A percentile compares a stretch with the other conserved stretches of the same genome.
Evolutionary conservation across 2,113 vertebrate species (phyloP).

Genomic region (Tylochromis polylepis): DNA sequence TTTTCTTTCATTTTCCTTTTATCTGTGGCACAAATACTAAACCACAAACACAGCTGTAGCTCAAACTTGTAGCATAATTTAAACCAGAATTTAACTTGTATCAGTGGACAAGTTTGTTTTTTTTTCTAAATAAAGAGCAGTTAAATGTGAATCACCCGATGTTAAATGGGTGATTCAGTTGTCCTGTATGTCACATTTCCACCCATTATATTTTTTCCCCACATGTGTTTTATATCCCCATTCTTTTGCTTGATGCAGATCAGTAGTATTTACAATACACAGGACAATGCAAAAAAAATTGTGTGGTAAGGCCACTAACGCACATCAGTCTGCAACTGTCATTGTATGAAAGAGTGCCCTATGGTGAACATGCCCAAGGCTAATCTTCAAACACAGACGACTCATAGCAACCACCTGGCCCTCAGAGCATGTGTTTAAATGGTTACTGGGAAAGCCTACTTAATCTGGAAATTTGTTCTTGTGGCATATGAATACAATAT

Average conservation of each 20-base stretch:
- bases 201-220: rapidly evolving
- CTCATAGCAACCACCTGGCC: conserved; percentile 15
- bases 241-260: background rate
- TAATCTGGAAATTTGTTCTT: background rate
- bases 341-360: conserved; percentile 11
- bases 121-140: background rate
- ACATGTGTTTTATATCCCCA: background rate
- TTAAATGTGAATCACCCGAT: too few relatives aligned
- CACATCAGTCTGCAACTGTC: conserved; percentile 4
- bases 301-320: conserved; percentile 5
- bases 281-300: conserved; percentile 22
- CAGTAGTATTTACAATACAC: conserved; percentile 52
- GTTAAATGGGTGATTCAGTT: background rate
- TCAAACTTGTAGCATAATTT: background rate
- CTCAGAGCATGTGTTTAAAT: background rate
- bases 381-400: conserved; percentile 11
- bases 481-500: background rate
- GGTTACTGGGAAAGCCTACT: background rate
- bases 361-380: conserved; percentile 8
- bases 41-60: background rate
- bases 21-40: background rate
- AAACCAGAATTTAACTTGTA: background rate
- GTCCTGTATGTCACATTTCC: background rate
- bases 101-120: background rate
- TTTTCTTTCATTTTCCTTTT: background rate